These are phyloP conservation scores for Crotophaga sulcirostris DNA, from an alignment of 2,113 vertebrate genomes.

Conservation along the genomic window DNA sequence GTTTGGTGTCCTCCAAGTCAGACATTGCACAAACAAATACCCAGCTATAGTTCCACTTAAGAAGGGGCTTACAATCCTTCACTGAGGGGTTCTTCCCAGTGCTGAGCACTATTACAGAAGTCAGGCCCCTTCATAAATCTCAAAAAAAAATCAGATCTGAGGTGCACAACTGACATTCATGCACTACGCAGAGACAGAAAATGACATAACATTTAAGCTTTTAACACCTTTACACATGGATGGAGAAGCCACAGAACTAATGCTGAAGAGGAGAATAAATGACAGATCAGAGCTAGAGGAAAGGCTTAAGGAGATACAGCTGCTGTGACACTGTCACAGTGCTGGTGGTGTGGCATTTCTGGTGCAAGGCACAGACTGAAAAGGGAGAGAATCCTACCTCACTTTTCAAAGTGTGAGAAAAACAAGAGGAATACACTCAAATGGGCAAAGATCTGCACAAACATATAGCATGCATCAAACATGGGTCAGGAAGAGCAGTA, in stretches of 20 bases:
- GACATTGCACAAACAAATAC: neutral
- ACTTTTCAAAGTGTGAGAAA: neutral
- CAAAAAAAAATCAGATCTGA: neutral
- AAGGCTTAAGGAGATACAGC: neutral
- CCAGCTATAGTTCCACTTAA: neutral
- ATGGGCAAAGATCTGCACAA: neutral
- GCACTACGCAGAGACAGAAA: neutral
- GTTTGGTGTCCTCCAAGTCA: neutral
- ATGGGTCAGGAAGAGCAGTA: neutral
- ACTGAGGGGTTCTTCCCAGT: neutral
- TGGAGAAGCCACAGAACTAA: neutral
- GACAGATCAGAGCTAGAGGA: neutral
- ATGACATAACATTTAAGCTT: neutral
- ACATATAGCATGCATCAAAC: neutral
- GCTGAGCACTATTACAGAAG: neutral
- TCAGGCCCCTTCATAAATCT: neutral
- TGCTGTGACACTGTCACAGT: neutral
- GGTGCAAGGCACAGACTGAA: neutral
- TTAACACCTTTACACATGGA: neutral
- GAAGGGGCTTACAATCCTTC: neutral
- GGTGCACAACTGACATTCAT: neutral
- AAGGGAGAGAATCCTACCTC: neutral
- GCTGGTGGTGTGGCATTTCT: neutral
- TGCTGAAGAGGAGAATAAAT: neutral
- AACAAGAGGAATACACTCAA: neutral